Conservation (phyloP, 2,113 vertebrate species). For the Gobius niger region DNA sequence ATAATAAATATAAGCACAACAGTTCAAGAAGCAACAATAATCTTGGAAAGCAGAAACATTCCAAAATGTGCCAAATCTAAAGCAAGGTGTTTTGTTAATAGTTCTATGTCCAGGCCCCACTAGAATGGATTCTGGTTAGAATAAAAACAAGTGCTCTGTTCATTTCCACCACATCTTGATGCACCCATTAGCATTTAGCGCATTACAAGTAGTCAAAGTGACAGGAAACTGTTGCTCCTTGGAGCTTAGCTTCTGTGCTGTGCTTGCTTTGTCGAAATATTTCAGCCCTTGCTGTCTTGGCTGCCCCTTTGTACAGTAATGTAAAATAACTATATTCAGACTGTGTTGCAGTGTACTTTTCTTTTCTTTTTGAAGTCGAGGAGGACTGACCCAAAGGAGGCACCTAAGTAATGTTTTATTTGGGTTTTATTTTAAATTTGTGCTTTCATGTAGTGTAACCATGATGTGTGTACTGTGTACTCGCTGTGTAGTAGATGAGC, state of each 20-base stretch:
- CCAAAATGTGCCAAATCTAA: no score
- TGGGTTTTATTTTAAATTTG: conserved; percentile 49
- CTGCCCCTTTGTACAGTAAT: conserved; percentile 73
- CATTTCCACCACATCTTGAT: neutral
- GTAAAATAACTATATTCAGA: conserved; percentile 68
- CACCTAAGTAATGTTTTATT: conserved; percentile 29
- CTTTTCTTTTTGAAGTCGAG: conserved; percentile 25
- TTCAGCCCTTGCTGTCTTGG: conserved; percentile 41
- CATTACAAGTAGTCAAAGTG: neutral
- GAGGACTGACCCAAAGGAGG: conserved; percentile 10
- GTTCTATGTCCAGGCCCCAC: neutral
- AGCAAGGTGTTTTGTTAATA: neutral
- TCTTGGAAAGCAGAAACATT: neutral
- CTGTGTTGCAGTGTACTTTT: conserved; percentile 50
- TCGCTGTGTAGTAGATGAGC: conserved; percentile 70
- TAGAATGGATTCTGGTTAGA: neutral
- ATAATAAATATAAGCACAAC: neutral
- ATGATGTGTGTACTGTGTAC: conserved; percentile 65
- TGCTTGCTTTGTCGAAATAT: conserved; percentile 30
- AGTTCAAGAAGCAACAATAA: neutral
- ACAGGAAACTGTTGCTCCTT: conserved; percentile 39
- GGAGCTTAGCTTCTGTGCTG: conserved; percentile 33
- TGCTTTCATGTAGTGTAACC: conserved; percentile 59
- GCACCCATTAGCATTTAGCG: neutral
- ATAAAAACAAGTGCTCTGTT: neutral